Conservation (phyloP, 1,140 invertebrate species). For the Drosophila pandora region DNA sequence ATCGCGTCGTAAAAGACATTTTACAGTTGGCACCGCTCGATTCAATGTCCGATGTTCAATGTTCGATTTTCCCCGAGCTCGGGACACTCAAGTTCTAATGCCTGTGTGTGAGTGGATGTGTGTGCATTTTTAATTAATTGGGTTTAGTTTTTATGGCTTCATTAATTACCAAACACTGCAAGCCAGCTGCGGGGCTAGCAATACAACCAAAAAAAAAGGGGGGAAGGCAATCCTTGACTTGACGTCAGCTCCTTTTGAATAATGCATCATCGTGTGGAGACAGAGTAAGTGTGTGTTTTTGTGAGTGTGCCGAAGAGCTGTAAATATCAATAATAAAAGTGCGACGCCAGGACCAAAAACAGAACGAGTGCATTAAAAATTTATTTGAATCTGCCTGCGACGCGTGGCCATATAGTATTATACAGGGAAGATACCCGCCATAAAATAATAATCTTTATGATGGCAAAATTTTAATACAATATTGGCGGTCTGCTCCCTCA, state of each 20-base stretch:
- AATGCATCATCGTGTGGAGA: slow-evolving; percentile 64
- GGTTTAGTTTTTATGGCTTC: slow-evolving; percentile 83
- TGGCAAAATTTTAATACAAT: slow-evolving; percentile 81
- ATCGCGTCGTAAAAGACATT: slow-evolving; percentile 77
- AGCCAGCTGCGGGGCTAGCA: slow-evolving; percentile 13
- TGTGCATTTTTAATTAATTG: slow-evolving; percentile 83
- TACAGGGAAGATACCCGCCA: slow-evolving; percentile 31
- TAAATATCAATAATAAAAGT: slow-evolving; percentile 82
- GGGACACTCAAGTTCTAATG: slow-evolving; percentile 6
- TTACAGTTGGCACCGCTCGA: slow-evolving; percentile 72
- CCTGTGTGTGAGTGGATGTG: slow-evolving; percentile 6
- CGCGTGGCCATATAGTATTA: slow-evolving; percentile 55
- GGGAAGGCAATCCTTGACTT: slow-evolving; percentile 57
- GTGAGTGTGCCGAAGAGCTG: slow-evolving; percentile 42
- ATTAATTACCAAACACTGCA: slow-evolving; percentile 76
- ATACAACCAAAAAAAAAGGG: neutral
- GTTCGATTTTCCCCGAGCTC: slow-evolving; percentile 23
- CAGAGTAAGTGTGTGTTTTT: slow-evolving; percentile 27
- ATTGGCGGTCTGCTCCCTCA: slow-evolving; percentile 38
- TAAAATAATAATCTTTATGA: slow-evolving; percentile 83
- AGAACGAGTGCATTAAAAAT: slow-evolving; percentile 78
- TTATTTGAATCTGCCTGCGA: slow-evolving; percentile 79
- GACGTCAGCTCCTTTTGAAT: slow-evolving; percentile 72
- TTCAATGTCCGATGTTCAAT: slow-evolving; percentile 24
- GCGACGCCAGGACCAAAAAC: slow-evolving; percentile 60